phyloP scores from a whole-genome alignment of 2,113 vertebrate species.

The Thunnus thynnus region DNA sequence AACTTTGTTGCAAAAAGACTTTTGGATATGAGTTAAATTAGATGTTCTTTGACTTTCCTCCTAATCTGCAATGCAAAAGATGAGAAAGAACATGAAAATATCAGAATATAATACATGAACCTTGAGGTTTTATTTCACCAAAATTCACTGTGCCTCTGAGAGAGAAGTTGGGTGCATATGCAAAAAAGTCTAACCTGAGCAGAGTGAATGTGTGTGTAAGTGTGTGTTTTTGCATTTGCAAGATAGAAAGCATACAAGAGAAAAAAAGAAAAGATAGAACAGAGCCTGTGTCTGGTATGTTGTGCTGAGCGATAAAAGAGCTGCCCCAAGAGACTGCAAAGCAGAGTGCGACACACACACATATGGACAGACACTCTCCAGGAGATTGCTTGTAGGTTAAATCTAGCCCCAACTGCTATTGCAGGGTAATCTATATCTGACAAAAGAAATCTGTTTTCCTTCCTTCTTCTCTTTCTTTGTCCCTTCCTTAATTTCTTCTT shows the following conservation, averaged over 20 bases:
- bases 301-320: conserved; percentile 55
- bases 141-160: not conserved
- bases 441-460: conserved; percentile 42
- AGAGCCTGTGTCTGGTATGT: conserved; percentile 48
- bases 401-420: conserved; percentile 44
- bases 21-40: not conserved
- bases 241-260: conserved; percentile 18
- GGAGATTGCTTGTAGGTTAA: conserved; percentile 63
- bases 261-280: conserved; percentile 19
- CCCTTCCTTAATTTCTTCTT: conserved; percentile 17
- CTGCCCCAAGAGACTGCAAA: conserved; percentile 50
- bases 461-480: conserved; percentile 11
- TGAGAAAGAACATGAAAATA: too few relatives aligned
- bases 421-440: conserved; percentile 55
- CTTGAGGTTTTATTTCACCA: not conserved
- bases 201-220: not conserved
- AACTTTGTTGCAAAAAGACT: not conserved
- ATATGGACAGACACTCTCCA: conserved; percentile 38
- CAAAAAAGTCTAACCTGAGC: conserved; percentile 8
- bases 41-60: not conserved
- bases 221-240: conserved; percentile 31
- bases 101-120: not conserved
- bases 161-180: not conserved
- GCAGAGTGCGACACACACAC: conserved; percentile 13
- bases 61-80: not conserved